Evolutionary conservation across 2,888 invertebrate genomes (phyloP), one percentile per base, ranked within the genome.

Genomic region (Limnephilus auricula): DNA sequence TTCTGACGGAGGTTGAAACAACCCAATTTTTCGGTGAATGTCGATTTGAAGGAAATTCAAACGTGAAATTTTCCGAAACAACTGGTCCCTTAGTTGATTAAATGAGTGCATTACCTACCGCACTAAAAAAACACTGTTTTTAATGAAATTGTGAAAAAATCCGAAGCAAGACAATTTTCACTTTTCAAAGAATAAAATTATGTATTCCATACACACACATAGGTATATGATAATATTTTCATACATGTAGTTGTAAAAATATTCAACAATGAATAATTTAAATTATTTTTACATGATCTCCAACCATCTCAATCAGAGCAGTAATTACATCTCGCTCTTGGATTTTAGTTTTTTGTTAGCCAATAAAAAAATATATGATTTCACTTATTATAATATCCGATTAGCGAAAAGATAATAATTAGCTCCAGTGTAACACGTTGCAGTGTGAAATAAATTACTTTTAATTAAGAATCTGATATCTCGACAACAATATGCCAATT

Each of bases 391-490:
- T 82, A 82, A 82, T 34, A 18, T 82, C 25, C 34, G 82, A 82
- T 82, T 25, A 82, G 82, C 82, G 82, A 32, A 25, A 65, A 15
- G 82, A 32, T 37, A 25, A 13, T 34, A 25, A 82, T 82, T 34
- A 82, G 15, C 15, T 82, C 18, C 18, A 82, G 80, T 82, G 80
- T 82, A 34, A 15, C 34, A 34, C 82, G 82, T 37, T 18, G 82
- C 82, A 82, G 25, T 15, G 32, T 82, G 18, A 32, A 82, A 34
- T 82, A 13, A n/a, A 34, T 82, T 82, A 34, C 18, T 82, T 82
- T 82, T 82, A 82, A 82, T 82, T 82, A 34, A 34, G 31, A 34
- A 37, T 82, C 82, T 82, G 82, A 34, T 82, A 82, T 34, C 82
- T 82, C 82, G 34, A 37, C 18, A 82, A 82, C 34, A 82, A 82